Percentiles rank a stretch among this genome's conserved stretches.
Evolutionary conservation across 2,888 invertebrate genomes (phyloP).

Genomic region (Horisme vitalbata): DNA sequence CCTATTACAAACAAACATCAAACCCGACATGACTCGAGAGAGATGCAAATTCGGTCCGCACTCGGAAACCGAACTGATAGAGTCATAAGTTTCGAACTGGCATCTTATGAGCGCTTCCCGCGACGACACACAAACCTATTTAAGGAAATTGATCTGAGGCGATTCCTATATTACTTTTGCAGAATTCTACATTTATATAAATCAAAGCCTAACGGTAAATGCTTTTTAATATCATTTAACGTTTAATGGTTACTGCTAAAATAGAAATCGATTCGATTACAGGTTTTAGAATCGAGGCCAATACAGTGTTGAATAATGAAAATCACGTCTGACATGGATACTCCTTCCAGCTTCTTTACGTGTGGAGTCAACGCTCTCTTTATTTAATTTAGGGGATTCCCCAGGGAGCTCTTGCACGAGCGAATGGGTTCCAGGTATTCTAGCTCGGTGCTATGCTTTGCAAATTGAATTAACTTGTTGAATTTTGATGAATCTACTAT

Average conservation of each 20-base stretch:
- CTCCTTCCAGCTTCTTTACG: neutral
- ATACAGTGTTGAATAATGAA: conserved; percentile 3
- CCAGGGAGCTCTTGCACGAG: neutral
- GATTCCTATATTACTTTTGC: conserved; percentile 7
- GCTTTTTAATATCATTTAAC: too few species aligned
- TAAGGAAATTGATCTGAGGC: conserved; percentile 7
- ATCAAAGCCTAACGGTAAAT: too few species aligned
- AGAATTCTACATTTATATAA: neutral
- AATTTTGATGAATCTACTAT: conserved; percentile 5
- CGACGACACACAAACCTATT: conserved; percentile 13
- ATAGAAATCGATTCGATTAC: too few species aligned
- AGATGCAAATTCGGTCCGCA: conserved; percentile 14
- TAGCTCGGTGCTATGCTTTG: neutral
- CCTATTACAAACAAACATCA: conserved; percentile 5
- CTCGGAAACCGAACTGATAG: conserved; percentile 14
- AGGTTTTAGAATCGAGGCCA: too few species aligned
- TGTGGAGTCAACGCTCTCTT: conserved; percentile 13
- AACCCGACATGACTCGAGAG: conserved; percentile 1
- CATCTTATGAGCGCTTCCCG: conserved; percentile 18
- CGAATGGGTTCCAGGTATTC: conserved; percentile 1
- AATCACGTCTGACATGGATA: conserved; percentile 4
- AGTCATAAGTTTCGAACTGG: conserved; percentile 22
- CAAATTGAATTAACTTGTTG: conserved; percentile 17
- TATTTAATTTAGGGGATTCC: conserved; percentile 12
- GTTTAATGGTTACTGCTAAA: too few species aligned